Conservation (phyloP, 2,113 vertebrate genomes). For the Dinomys branickii region DNA sequence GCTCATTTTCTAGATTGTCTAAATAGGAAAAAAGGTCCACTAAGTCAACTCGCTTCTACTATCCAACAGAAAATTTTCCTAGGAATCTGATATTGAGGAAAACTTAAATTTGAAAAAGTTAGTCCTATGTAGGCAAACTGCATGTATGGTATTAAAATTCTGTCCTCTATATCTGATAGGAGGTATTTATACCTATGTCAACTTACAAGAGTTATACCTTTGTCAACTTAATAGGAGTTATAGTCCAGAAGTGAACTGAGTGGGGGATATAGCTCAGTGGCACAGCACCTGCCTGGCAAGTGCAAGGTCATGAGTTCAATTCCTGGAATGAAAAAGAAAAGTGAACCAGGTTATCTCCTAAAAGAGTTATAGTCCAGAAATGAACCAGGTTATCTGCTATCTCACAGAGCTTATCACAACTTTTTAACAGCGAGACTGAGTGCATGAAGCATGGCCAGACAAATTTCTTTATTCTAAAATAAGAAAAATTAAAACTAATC, state of each 20-base stretch:
- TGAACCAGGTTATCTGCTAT: neutral
- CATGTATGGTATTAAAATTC: neutral
- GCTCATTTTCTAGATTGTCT: neutral
- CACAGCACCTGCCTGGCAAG: no score
- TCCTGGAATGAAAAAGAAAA: neutral
- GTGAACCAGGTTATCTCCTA: neutral
- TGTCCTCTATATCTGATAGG: neutral
- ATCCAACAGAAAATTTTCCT: neutral
- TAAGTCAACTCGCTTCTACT: neutral
- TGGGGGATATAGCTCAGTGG: no score
- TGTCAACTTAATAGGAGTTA: neutral
- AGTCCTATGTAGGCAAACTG: neutral
- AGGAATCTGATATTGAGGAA: neutral
- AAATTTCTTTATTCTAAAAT: no score
- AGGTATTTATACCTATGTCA: neutral
- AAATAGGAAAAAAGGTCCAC: constrained; percentile 29
- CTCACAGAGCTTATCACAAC: neutral
- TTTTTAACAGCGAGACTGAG: no score
- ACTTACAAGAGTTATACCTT: no score
- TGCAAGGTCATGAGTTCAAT: no score
- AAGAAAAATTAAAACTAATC: no score
- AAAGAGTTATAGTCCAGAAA: neutral
- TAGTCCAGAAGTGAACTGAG: neutral
- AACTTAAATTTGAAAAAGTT: neutral
- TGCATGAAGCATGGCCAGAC: no score